phyloP scores from a whole-genome alignment of 2,113 vertebrate genomes.

The Triplophysa rosa region DNA sequence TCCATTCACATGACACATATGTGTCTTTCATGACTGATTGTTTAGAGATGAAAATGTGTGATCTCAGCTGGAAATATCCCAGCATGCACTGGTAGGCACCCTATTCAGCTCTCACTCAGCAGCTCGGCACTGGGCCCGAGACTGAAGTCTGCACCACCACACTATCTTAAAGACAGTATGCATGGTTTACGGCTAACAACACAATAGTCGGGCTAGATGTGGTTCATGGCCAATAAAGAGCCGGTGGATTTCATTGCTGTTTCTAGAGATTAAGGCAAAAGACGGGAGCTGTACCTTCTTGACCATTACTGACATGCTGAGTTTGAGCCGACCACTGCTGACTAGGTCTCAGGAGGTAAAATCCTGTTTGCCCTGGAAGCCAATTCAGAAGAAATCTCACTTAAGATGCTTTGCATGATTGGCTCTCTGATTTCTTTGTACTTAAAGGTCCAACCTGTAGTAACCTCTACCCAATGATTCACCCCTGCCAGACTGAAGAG shows the following conservation, averaged over 20 bases:
- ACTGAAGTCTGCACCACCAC: constrained; percentile 62
- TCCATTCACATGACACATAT: constrained; percentile 17
- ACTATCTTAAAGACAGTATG: constrained; percentile 55
- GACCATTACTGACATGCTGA: constrained; percentile 47
- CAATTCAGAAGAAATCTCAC: constrained; percentile 58
- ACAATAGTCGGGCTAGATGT: constrained; percentile 55
- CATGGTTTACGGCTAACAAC: constrained; percentile 66
- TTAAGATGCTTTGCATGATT: constrained; percentile 58
- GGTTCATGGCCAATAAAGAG: constrained; percentile 70
- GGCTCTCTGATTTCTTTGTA: constrained; percentile 43
- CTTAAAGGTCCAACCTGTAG: constrained; percentile 59
- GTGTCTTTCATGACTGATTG: constrained; percentile 32
- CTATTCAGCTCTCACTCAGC: constrained; percentile 58
- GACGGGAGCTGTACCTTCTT: constrained; percentile 55
- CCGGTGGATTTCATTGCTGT: constrained; percentile 71
- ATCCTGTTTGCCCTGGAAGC: constrained; percentile 45
- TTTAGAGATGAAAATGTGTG: constrained; percentile 38
- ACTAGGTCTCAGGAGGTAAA: constrained; percentile 50
- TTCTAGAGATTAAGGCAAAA: constrained; percentile 61
- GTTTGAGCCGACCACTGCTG: constrained; percentile 40
- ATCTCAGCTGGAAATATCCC: constrained; percentile 49
- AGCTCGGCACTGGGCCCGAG: constrained; percentile 55
- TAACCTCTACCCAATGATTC: constrained; percentile 74
- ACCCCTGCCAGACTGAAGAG: constrained; percentile 65
- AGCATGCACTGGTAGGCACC: constrained; percentile 62